These are phyloP conservation scores for Eumerus sabulonum DNA, from an alignment of 2,888 invertebrate species.

Conservation along the genomic window DNA sequence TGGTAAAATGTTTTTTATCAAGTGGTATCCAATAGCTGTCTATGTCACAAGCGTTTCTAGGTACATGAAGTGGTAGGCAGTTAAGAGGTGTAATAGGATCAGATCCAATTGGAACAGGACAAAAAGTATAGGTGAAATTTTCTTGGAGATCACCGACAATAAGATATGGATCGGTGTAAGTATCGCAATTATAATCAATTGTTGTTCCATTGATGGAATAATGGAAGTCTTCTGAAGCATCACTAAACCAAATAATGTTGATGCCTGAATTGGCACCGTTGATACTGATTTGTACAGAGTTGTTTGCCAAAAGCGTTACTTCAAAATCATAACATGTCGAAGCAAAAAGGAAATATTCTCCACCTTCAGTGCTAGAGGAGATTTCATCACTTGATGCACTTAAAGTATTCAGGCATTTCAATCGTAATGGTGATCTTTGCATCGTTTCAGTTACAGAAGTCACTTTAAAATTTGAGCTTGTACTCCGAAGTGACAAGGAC, in stretches of 20 bases:
- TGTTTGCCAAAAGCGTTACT: conserved; percentile 69
- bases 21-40: conserved; percentile 70
- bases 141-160: conserved; percentile 70
- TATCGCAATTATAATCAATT: conserved; percentile 72
- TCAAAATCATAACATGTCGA: conserved; percentile 73
- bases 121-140: conserved; percentile 75
- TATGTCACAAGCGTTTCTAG: conserved; percentile 7
- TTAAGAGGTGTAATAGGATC: conserved; percentile 73
- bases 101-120: conserved; percentile 70
- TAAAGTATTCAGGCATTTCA: conserved; percentile 22
- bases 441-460: background rate
- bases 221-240: conserved; percentile 54
- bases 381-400: background rate
- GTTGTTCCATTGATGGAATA: conserved; percentile 41
- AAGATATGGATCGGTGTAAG: conserved; percentile 70
- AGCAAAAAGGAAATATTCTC: conserved; percentile 70
- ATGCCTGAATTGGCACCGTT: conserved; percentile 59
- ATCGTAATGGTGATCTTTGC: conserved; percentile 21
- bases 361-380: conserved; percentile 2
- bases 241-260: conserved; percentile 75
- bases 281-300: conserved; percentile 71
- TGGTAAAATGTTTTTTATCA: conserved; percentile 73
- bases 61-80: conserved; percentile 75
- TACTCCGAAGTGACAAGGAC: background rate
- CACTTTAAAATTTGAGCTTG: background rate